Evolutionary conservation across 2,113 vertebrate species (phyloP), one percentile per base, ranked within the genome.

Genomic region (Carassius gibelio): DNA sequence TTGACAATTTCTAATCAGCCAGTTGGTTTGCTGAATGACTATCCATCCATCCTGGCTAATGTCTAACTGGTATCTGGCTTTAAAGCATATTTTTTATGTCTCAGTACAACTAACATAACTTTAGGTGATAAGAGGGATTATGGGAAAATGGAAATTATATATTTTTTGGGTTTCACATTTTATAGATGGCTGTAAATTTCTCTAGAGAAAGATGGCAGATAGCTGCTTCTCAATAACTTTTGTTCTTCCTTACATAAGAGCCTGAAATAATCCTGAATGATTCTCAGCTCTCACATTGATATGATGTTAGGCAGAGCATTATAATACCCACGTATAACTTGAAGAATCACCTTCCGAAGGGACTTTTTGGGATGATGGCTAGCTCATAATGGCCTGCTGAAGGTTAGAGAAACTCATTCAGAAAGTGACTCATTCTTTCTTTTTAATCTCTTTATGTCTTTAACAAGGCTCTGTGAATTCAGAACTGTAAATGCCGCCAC

Each of bases 101-200:
- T 62, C 76, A 14, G 59, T 42, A 79, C 21, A 59, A 13, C 52
- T n/a, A 19, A 10, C 6, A 79, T 78, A 78, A 59, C 45, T 45
- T 42, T 8, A 26, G 61, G 36, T 80, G n/a, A 48, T 80, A 78
- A 64, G 38, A 80, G 57, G 13, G 57, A 64, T 14, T 36, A 59
- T 26, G 77, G 13, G 21, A 80, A 78, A 80, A 80, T 30, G 42
- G 36, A 45, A 62, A 48, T 45, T 7, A 62, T 62, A 62, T 10
- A 7, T 38, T 42, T 42, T 59, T 61, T 38, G 62, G 48, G n/a
- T 48, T 48, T 80, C 38, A 48, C 59, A 23, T n/a, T 66, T 79
- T 80, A 66, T 80, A 48, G 78, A 66, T 82, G 26, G 45, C 64
- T 52, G 80, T 82, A 52, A 69, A 69, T 82, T 69, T 69, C 48